Evolutionary conservation across 2,113 vertebrate genomes (phyloP).

Genomic region (Paramormyrops kingsleyae): DNA sequence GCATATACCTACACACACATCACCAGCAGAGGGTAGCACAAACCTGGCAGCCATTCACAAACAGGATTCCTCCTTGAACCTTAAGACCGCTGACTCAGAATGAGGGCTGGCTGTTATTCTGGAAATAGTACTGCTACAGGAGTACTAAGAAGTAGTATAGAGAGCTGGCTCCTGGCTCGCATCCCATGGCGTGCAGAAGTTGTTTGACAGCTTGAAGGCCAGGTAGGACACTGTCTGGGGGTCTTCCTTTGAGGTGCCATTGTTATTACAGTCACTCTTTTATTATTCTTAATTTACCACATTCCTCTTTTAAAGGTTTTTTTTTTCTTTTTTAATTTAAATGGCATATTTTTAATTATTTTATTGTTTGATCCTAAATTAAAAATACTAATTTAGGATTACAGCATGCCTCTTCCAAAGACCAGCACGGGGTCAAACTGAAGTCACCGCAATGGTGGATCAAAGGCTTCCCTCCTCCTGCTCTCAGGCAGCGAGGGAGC

Average conservation of each 20-base stretch:
- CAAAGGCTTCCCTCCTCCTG: constrained; percentile 47
- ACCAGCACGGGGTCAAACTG: constrained; percentile 49
- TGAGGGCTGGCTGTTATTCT: neutral
- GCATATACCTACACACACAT: neutral
- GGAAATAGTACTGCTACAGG: neutral
- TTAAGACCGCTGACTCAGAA: neutral
- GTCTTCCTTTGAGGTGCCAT: neutral
- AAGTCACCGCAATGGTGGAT: constrained; percentile 59
- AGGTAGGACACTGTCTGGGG: neutral
- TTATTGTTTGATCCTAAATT: neutral
- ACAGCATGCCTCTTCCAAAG: neutral
- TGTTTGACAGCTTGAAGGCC: neutral
- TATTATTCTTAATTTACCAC: neutral
- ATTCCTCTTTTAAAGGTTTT: neutral
- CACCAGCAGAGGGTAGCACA: constrained; percentile 1
- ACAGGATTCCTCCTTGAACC: neutral
- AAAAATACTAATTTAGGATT: neutral
- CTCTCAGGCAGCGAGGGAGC: constrained; percentile 47
- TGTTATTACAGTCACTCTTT: neutral
- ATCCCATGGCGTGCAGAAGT: neutral
- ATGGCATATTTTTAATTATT: neutral
- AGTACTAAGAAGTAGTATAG: neutral
- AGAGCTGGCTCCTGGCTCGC: neutral
- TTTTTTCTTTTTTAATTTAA: neutral
- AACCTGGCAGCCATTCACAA: neutral